Conservation (phyloP, 2,113 vertebrate genomes). For the Aptenodytes forsteri region DNA sequence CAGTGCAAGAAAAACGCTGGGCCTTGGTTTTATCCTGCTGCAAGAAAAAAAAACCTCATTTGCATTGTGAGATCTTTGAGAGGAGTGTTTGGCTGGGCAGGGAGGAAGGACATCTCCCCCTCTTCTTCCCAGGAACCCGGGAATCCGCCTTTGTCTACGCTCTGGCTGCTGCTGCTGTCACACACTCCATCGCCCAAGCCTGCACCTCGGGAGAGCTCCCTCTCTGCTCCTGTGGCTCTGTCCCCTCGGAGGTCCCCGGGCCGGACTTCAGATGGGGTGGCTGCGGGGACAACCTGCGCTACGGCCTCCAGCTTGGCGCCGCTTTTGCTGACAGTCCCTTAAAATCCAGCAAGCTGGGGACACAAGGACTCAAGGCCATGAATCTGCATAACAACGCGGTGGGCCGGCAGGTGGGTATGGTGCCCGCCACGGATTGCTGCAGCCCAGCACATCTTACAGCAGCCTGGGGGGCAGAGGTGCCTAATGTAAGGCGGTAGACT, state of each 20-base stretch:
- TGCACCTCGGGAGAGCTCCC: constrained; percentile 76
- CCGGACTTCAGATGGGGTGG: constrained; percentile 78
- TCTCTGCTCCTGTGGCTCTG: constrained; percentile 73
- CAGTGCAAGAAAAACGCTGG: rapidly evolving
- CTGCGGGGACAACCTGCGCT: constrained; percentile 78
- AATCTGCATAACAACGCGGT: constrained; percentile 77
- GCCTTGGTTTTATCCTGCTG: background rate
- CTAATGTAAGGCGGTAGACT: background rate
- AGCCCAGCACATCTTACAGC: background rate
- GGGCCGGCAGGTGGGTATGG: constrained; percentile 67
- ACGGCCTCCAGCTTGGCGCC: constrained; percentile 77
- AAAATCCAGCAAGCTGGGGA: constrained; percentile 55
- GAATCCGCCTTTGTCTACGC: constrained; percentile 78
- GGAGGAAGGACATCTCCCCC: background rate
- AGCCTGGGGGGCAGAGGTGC: background rate
- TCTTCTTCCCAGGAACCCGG: constrained; percentile 68
- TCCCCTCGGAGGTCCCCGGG: constrained; percentile 62
- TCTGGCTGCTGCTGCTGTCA: constrained; percentile 67
- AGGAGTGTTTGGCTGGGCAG: background rate
- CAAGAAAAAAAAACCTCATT: rapidly evolving
- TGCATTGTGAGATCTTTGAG: rapidly evolving
- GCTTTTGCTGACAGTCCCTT: constrained; percentile 74
- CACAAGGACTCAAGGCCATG: constrained; percentile 55
- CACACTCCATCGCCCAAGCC: constrained; percentile 71
- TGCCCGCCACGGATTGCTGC: rapidly evolving